Evolutionary conservation across 2,888 invertebrate genomes (phyloP).

Genomic region (Dusona sp.): DNA sequence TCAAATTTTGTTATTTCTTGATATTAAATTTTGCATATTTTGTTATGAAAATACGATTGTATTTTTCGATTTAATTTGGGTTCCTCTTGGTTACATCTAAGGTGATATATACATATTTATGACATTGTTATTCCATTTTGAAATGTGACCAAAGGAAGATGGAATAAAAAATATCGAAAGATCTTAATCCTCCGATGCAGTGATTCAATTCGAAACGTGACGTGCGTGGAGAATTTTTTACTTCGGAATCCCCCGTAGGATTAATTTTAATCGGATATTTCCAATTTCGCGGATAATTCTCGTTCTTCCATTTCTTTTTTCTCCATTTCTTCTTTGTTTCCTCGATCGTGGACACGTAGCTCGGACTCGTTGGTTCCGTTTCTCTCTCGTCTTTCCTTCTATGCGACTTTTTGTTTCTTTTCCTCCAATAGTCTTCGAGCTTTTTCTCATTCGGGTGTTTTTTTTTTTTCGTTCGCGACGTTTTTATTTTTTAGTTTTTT

Average conservation of each 20-base stretch:
- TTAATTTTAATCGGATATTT: conserved; percentile 70
- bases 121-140: not conserved
- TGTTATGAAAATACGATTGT: not conserved
- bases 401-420: not conserved
- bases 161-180: not conserved
- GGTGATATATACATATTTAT: not conserved
- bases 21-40: not conserved
- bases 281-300: conserved; percentile 67
- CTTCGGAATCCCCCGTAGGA: conserved; percentile 46
- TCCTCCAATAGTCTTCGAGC: not conserved
- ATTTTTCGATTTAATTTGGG: not conserved
- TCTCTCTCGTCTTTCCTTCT: conserved; percentile 13
- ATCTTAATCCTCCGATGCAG: not conserved
- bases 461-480: not conserved
- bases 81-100: not conserved
- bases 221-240: conserved; percentile 33
- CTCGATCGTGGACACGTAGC: conserved; percentile 2
- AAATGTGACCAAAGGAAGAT: not conserved
- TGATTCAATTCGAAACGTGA: conserved; percentile 30
- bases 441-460: conserved; percentile 25
- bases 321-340: conserved; percentile 3
- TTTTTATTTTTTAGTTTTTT: conserved; percentile 15
- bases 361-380: conserved; percentile 1
- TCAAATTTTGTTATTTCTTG: not conserved
- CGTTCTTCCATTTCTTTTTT: conserved; percentile 17